These are phyloP conservation scores for Cerastis rubricosa DNA, from an alignment of 2,888 invertebrate species.

Conservation along the genomic window DNA sequence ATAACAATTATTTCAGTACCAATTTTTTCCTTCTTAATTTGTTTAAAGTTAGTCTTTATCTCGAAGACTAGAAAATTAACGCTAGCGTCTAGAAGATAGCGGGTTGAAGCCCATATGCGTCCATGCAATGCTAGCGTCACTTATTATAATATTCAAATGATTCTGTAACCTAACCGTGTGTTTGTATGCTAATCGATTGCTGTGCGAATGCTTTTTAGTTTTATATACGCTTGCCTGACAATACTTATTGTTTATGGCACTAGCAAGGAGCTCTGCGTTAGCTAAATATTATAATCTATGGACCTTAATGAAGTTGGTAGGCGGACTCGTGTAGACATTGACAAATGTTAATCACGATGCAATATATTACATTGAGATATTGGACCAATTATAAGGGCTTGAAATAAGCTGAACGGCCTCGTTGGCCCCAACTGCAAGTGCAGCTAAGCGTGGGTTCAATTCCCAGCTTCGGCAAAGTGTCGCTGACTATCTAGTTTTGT, in stretches of 20 bases:
- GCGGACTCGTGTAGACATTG: slow-evolving; percentile 10
- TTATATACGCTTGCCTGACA: slow-evolving; percentile 8
- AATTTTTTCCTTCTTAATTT: background rate
- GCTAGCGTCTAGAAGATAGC: slow-evolving; percentile 14
- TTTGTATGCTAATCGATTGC: slow-evolving; percentile 48
- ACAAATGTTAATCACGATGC: slow-evolving; percentile 19
- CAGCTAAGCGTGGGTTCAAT: slow-evolving; percentile 1
- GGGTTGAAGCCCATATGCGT: slow-evolving; percentile 30
- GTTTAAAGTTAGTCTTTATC: background rate
- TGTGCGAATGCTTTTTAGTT: slow-evolving; percentile 35
- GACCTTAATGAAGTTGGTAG: slow-evolving; percentile 14
- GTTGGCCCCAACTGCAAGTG: background rate
- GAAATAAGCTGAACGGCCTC: background rate
- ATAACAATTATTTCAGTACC: slow-evolving; percentile 8
- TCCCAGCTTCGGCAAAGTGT: background rate
- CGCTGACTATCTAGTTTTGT: background rate
- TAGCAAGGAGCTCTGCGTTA: slow-evolving; percentile 12
- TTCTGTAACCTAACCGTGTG: slow-evolving; percentile 23
- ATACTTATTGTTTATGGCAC: background rate
- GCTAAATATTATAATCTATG: slow-evolving; percentile 6
- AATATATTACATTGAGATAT: slow-evolving; percentile 15
- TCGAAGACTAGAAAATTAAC: slow-evolving; percentile 3
- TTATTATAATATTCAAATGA: slow-evolving; percentile 64
- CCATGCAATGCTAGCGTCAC: slow-evolving; percentile 36
- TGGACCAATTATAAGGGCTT: slow-evolving; percentile 20